phyloP scores from a whole-genome alignment of 2,797 vertebrate species.

The Triplophysa bombifrons region DNA sequence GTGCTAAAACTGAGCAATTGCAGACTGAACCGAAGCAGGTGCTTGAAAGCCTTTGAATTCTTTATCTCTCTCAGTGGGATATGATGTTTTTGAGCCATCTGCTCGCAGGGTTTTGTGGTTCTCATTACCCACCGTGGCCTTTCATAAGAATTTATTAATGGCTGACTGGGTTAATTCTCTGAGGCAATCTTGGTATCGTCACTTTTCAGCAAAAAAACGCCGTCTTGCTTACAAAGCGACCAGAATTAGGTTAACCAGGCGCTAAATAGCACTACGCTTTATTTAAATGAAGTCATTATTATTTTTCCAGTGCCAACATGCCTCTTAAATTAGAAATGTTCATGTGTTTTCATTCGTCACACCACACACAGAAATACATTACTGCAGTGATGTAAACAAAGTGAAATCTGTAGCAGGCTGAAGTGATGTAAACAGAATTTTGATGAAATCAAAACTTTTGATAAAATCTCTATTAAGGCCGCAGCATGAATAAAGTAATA shows the following conservation, averaged over 20 bases:
- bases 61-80: constrained; percentile 49
- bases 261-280: neutral
- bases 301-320: neutral
- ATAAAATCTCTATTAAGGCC: constrained; percentile 3
- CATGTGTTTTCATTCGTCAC: constrained; percentile 12
- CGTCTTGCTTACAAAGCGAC: neutral
- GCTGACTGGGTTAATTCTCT: constrained; percentile 18
- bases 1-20: constrained; percentile 42
- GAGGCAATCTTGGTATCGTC: neutral
- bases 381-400: constrained; percentile 38
- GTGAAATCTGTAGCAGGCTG: constrained; percentile 30
- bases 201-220: neutral
- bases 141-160: constrained; percentile 46
- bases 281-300: neutral
- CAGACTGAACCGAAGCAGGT: constrained; percentile 37
- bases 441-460: constrained; percentile 29
- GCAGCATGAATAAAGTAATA: constrained; percentile 4
- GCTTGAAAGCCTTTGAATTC: constrained; percentile 45
- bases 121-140: constrained; percentile 37
- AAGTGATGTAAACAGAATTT: constrained; percentile 23
- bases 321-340: neutral
- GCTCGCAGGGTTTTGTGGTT: constrained; percentile 39
- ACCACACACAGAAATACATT: constrained; percentile 23
- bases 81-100: constrained; percentile 50
- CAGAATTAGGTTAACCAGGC: neutral